A percentile compares a stretch with the other conserved stretches of the same genome.
Evolutionary conservation across 1,140 invertebrate genomes (phyloP).

Genomic region (Daktulosphaira vitifoliae): DNA sequence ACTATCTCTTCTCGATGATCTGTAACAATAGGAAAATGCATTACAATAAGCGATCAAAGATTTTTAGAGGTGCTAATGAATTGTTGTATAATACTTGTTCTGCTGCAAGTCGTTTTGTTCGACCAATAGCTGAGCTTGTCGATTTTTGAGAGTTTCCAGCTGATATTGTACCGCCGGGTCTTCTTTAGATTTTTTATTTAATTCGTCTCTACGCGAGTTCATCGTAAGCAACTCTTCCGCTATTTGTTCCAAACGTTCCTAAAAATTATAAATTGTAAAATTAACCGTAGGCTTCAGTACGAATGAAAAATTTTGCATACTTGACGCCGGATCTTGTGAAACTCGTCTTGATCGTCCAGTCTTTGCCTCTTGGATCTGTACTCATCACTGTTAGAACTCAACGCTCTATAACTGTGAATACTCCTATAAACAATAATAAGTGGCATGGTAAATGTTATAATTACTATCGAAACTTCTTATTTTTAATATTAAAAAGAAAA

Average conservation of each 20-base stretch:
- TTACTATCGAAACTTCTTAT: too few relatives aligned
- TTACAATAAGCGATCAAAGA: background rate
- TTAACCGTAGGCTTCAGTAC: background rate
- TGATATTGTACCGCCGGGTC: slow-evolving; percentile 44
- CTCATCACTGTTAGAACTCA: slow-evolving; percentile 8
- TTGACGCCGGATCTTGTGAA: slow-evolving; percentile 28
- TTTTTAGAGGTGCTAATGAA: background rate
- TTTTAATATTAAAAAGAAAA: background rate
- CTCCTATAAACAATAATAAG: too few relatives aligned
- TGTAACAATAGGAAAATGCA: background rate
- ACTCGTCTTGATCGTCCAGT: slow-evolving; percentile 18
- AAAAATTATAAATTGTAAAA: slow-evolving; percentile 22
- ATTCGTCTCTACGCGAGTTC: slow-evolving; percentile 46
- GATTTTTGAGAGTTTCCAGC: slow-evolving; percentile 46
- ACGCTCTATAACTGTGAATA: slow-evolving; percentile 2
- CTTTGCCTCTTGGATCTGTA: slow-evolving; percentile 31
- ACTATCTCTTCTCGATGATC: slow-evolving; percentile 41
- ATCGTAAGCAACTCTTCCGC: slow-evolving; percentile 47
- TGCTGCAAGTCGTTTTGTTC: slow-evolving; percentile 49
- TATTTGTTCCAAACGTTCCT: slow-evolving; percentile 49
- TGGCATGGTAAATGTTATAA: too few relatives aligned
- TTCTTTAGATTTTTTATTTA: slow-evolving; percentile 42
- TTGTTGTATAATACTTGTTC: slow-evolving; percentile 35
- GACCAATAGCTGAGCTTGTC: slow-evolving; percentile 47
- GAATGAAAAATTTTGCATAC: slow-evolving; percentile 3